A percentile compares a stretch with the other conserved stretches of the same genome.
phyloP scores from a whole-genome alignment of 2,888 invertebrate species.

The Phalera bucephala region DNA sequence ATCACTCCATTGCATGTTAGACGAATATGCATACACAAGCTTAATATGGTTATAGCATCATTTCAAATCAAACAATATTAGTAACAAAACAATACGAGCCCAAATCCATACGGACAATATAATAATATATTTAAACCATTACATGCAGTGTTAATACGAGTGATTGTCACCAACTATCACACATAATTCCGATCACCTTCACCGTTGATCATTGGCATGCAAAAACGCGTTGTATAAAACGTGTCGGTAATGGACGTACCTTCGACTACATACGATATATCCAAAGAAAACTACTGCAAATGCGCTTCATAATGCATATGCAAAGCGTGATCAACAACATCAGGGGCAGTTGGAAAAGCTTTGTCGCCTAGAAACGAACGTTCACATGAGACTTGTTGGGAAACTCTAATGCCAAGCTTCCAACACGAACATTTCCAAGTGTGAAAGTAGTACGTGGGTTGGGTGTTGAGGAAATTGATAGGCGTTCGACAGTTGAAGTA shows the following conservation, averaged over 20 bases:
- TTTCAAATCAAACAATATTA: conserved; percentile 15
- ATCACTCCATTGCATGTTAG: conserved; percentile 28
- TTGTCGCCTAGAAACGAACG: conserved; percentile 83
- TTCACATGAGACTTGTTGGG: conserved; percentile 53
- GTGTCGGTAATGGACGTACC: conserved; percentile 82
- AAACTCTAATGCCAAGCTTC: conserved; percentile 43
- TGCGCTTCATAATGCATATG: conserved; percentile 84
- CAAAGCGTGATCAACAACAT: conserved; percentile 84
- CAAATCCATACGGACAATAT: conserved; percentile 16
- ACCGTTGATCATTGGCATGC: conserved; percentile 67
- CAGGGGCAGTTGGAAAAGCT: conserved; percentile 83
- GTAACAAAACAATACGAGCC: conserved; percentile 15
- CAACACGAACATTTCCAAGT: conserved; percentile 26
- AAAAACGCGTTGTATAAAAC: conserved; percentile 63
- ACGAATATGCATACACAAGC: conserved; percentile 4
- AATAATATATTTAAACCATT: conserved; percentile 1
- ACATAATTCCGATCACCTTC: conserved; percentile 48
- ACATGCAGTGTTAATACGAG: conserved; percentile 26
- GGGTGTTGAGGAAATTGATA: conserved; percentile 24
- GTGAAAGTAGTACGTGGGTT: conserved; percentile 40
- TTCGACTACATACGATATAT: conserved; percentile 83
- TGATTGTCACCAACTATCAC: conserved; percentile 24
- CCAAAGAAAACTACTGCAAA: conserved; percentile 84
- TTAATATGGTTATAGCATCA: conserved; percentile 2
- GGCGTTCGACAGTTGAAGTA: conserved; percentile 7